These are phyloP conservation scores for Anguilla marmorata DNA, from an alignment of 2,797 vertebrate species.

Conservation along the genomic window DNA sequence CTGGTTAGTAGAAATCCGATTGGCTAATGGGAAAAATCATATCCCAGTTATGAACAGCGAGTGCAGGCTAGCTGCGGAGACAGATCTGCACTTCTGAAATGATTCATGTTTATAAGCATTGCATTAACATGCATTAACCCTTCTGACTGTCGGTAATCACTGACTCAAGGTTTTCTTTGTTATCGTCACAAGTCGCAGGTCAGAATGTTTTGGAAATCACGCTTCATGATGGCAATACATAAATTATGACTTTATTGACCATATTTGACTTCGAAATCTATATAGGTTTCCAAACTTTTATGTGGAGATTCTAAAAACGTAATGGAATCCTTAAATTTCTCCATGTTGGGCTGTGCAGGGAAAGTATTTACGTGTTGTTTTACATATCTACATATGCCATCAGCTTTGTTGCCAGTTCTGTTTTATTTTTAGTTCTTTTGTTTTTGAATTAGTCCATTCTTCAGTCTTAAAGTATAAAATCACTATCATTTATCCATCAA, in stretches of 20 bases:
- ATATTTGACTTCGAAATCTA: not conserved
- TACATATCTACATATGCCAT: no score
- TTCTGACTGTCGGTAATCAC: not conserved
- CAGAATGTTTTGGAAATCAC: not conserved
- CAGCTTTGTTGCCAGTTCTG: not conserved
- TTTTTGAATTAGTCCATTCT: not conserved
- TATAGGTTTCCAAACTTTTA: not conserved
- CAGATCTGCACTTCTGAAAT: not conserved
- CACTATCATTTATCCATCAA: not conserved
- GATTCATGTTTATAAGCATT: not conserved
- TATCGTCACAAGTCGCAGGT: not conserved
- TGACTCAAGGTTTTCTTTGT: not conserved
- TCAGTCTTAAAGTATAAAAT: slow-evolving; percentile 1
- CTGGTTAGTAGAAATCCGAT: not conserved
- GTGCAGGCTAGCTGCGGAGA: not conserved
- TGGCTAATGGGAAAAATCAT: not conserved
- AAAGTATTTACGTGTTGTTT: not conserved
- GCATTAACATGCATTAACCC: not conserved
- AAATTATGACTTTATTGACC: not conserved
- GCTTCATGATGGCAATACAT: not conserved
- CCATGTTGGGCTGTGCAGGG: not conserved
- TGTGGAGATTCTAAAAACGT: not conserved
- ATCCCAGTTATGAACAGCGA: not conserved
- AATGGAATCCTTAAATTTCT: not conserved
- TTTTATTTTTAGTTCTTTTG: no score